phyloP scores from a whole-genome alignment of 2,888 invertebrate genomes.

The Ophion slaviceki region DNA sequence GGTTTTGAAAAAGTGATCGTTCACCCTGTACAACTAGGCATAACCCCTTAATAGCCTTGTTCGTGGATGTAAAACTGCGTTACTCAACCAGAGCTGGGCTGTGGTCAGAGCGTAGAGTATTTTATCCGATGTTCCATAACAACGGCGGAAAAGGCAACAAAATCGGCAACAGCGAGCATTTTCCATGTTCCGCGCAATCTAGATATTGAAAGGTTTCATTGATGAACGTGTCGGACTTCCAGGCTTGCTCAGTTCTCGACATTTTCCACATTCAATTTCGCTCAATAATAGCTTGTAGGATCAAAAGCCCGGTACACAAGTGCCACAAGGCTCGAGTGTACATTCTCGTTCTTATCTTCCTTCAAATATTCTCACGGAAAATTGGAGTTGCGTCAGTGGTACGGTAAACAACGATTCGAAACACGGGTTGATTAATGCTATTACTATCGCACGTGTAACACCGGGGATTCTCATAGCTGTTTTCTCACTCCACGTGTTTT shows the following conservation, averaged over 20 bases:
- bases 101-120: too few relatives aligned
- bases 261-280: neutral
- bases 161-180: neutral
- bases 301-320: neutral
- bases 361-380: slow-evolving; percentile 12
- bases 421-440: slow-evolving; percentile 45
- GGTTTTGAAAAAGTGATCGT: too few relatives aligned
- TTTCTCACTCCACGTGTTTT: slow-evolving; percentile 42
- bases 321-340: neutral
- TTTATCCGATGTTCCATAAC: neutral
- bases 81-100: neutral
- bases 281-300: neutral
- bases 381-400: slow-evolving; percentile 8
- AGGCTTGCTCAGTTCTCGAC: neutral
- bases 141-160: neutral
- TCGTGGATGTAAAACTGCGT: neutral
- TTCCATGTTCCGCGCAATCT: neutral
- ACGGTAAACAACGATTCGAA: slow-evolving; percentile 33
- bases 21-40: too few relatives aligned
- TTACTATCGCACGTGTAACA: slow-evolving; percentile 49
- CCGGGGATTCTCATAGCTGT: slow-evolving; percentile 16
- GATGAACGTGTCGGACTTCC: neutral
- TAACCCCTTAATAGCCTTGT: neutral
- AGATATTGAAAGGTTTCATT: neutral
- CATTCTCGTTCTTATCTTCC: neutral